A percentile compares a stretch with the other conserved stretches of the same genome.
Conservation (phyloP, 2,113 vertebrate species). For the Antechinus stuartii region DNA sequence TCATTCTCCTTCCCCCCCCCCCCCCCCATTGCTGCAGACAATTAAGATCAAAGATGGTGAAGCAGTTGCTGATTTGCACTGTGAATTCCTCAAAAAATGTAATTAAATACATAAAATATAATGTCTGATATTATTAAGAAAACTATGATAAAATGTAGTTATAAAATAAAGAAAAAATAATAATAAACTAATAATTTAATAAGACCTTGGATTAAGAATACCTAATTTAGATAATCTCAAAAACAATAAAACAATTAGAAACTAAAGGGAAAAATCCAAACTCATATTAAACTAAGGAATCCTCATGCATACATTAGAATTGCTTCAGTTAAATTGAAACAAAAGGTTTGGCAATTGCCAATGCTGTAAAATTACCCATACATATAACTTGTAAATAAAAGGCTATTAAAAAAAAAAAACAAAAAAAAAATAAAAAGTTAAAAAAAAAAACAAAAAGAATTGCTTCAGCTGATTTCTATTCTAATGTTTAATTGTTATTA, state of each 20-base stretch:
- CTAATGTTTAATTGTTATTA: neutral
- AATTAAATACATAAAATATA: neutral
- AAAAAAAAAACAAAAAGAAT: neutral
- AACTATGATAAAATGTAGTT: neutral
- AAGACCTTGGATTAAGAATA: neutral
- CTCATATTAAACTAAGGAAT: neutral
- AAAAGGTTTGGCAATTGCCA: too few relatives aligned
- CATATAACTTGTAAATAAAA: too few relatives aligned
- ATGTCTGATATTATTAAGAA: neutral
- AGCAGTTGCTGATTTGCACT: neutral
- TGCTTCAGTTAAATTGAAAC: neutral
- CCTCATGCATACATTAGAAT: neutral
- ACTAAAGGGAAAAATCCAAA: neutral
- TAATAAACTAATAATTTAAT: neutral
- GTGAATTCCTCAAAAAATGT: neutral
- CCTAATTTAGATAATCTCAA: neutral
- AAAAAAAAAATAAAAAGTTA: too few relatives aligned
- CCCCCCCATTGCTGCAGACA: neutral
- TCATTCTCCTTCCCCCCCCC: neutral
- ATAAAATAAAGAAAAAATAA: too few relatives aligned
- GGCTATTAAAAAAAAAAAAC: too few relatives aligned
- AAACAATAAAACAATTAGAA: neutral
- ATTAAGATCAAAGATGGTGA: neutral
- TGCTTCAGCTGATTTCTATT: neutral
- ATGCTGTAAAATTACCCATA: too few relatives aligned